Percentiles rank a stretch among this genome's conserved stretches.
Conservation (phyloP, 1,140 invertebrate species). For the Tetramorium alpestre region DNA sequence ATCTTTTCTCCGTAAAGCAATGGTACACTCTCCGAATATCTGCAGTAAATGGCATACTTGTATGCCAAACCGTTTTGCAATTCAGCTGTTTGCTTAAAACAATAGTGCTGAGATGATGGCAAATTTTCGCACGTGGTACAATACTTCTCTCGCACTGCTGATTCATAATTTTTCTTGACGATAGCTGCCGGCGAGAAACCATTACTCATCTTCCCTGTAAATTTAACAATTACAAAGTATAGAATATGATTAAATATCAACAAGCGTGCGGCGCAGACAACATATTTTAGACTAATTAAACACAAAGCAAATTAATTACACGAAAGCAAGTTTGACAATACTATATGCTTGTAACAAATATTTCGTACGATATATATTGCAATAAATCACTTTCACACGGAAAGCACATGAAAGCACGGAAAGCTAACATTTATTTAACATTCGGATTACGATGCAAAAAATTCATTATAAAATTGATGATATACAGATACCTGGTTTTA, state of each 20-base stretch:
- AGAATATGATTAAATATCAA: neutral
- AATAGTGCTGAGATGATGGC: neutral
- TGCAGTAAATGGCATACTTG: neutral
- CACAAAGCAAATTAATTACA: neutral
- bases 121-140: neutral
- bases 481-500: slow-evolving; percentile 71
- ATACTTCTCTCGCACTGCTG: neutral
- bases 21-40: slow-evolving; percentile 62
- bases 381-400: neutral
- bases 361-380: neutral
- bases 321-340: neutral
- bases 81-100: neutral
- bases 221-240: slow-evolving; percentile 6
- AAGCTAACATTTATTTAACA: neutral
- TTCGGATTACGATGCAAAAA: neutral
- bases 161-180: neutral
- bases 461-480: slow-evolving; percentile 55
- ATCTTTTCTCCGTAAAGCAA: slow-evolving; percentile 27
- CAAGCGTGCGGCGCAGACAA: neutral
- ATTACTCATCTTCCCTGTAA: neutral
- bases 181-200: slow-evolving; percentile 3
- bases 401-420: too few relatives aligned
- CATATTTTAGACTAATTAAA: neutral
- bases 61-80: neutral
- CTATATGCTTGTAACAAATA: neutral